Base-by-base conservation (phyloP, 2,113 vertebrate genomes). In the Gallinago undulata region DNA sequence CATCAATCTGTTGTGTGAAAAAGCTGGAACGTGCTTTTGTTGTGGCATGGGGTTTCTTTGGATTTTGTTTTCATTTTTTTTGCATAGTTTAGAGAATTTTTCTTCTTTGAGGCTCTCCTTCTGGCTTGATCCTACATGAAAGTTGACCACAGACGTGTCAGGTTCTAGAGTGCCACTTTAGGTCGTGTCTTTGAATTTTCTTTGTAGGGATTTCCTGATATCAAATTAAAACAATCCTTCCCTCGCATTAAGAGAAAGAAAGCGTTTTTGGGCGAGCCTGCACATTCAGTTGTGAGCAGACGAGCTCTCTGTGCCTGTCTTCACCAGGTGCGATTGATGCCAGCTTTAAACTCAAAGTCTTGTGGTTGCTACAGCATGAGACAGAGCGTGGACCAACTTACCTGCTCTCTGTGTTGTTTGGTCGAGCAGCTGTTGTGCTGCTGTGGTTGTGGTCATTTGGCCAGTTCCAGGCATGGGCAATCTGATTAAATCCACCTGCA, bases 81-180 rank as follows among this genome's bases (percentile, higher is more conserved):
- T 91, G 9, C 41, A 60, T 74, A 87, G 62, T 96, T 97, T 79
- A 89, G 88, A 90, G 64, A 91, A 53, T 80, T 83, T 84, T 81
- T 92, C 23, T 95, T 96, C 84, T 90, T 90, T 4, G 5, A 79
- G 94, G 95, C 89, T 95, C 33, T 94, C 67, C 53, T 57, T 83
- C 50, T 84, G 70, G 50, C 93, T 94, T 94, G 70, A 92, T 93
- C 87, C 83, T 77, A 64, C 88, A 87, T 97, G 85, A 97, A 97
- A 94, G 87, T 48, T 94, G 89, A 91, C 90, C 48, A 80, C 91
- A 95, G 70, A 83, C 1, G 2, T 96, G 53, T 90, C 86, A 94
- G 66, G 60, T 94, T 97, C 59, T 92, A 73, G 82, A 84, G 88
- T 66, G 76, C 63, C 25, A n/a, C 89, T 95, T 80, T 16, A 89